Percentiles rank a stretch among this genome's conserved stretches.
phyloP scores from a whole-genome alignment of 2,113 vertebrate species.

The Perognathus longimembris region DNA sequence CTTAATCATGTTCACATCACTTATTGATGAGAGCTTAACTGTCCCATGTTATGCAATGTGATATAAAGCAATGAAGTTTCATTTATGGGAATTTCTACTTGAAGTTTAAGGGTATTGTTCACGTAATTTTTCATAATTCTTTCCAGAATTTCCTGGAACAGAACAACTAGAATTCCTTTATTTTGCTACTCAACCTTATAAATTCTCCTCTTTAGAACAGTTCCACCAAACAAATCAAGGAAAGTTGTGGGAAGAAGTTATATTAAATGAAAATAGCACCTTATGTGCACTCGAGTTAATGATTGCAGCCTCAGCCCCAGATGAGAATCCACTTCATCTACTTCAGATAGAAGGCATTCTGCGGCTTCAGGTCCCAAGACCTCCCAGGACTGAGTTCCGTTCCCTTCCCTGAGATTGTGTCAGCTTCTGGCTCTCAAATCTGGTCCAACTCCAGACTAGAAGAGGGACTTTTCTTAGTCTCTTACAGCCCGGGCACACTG shows the following conservation, averaged over 20 bases:
- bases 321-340: neutral
- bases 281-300: neutral
- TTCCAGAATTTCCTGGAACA: neutral
- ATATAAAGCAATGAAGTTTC: neutral
- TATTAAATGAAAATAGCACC: neutral
- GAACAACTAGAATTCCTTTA: neutral
- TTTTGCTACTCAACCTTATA: neutral
- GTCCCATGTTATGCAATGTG: neutral
- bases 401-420: neutral
- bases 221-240: neutral
- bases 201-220: conserved; percentile 11
- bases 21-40: conserved; percentile 9
- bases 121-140: neutral
- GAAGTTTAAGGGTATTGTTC: neutral
- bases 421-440: neutral
- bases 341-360: neutral
- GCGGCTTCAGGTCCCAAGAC: too few species aligned
- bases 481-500: neutral
- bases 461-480: neutral
- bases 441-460: neutral
- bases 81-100: neutral
- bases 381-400: neutral
- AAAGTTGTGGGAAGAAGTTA: conserved; percentile 10
- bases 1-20: neutral
- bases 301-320: neutral